phyloP scores from a whole-genome alignment of 1,140 invertebrate genomes.

The Drosophila mauritiana region DNA sequence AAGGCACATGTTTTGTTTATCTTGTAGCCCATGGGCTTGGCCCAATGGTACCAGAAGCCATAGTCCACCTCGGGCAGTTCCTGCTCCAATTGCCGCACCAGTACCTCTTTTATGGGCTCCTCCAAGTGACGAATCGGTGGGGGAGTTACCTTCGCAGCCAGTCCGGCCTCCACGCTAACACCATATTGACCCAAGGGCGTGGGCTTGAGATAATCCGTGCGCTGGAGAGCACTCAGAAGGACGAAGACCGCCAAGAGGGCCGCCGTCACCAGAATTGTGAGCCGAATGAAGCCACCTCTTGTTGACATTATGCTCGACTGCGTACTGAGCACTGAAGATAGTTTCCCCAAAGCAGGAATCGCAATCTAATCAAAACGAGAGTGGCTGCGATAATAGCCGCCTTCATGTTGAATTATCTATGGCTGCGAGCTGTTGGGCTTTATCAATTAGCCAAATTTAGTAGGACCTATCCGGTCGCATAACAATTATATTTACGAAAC shows the following conservation, averaged over 20 bases:
- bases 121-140: slow-evolving; percentile 3
- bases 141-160: neutral
- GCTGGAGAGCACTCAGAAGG: slow-evolving; percentile 35
- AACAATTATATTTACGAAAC: neutral
- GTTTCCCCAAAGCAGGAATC: neutral
- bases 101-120: slow-evolving; percentile 48
- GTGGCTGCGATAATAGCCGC: slow-evolving; percentile 19
- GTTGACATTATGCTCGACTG: slow-evolving; percentile 53
- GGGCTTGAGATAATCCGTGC: slow-evolving; percentile 3
- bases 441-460: slow-evolving; percentile 29
- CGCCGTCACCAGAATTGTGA: slow-evolving; percentile 37
- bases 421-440: neutral
- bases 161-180: too few relatives aligned
- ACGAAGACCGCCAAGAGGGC: slow-evolving; percentile 37
- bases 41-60: slow-evolving; percentile 47
- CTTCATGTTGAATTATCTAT: slow-evolving; percentile 30
- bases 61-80: slow-evolving; percentile 73
- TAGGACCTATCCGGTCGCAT: neutral
- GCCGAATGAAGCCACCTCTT: slow-evolving; percentile 42
- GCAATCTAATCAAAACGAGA: slow-evolving; percentile 40
- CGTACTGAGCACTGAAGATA: slow-evolving; percentile 12
- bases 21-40: slow-evolving; percentile 40
- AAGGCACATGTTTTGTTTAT: slow-evolving; percentile 35
- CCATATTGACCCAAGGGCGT: too few relatives aligned
- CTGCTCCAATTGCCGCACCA: slow-evolving; percentile 51